These are phyloP conservation scores for Marasmarcha lunaedactyla DNA, from an alignment of 2,888 invertebrate genomes.

Conservation along the genomic window DNA sequence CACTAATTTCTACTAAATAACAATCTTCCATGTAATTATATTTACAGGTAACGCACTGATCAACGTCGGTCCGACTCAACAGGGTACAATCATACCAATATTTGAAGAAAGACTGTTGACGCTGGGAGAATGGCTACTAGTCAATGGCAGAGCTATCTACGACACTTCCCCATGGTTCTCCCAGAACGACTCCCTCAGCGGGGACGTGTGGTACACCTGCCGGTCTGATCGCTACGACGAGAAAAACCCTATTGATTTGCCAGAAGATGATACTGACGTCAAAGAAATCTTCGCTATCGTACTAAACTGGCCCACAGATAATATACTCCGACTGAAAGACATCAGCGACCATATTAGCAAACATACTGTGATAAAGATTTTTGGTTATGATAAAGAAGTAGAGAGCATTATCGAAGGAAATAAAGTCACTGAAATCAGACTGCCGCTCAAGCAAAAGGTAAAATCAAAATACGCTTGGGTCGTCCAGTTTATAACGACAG, in stretches of 20 bases:
- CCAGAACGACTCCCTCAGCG: slow-evolving; percentile 83
- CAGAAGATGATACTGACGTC: slow-evolving; percentile 22
- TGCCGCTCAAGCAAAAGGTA: no score
- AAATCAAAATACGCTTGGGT: no score
- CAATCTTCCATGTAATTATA: background rate
- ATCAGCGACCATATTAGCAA: slow-evolving; percentile 25
- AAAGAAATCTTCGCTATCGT: slow-evolving; percentile 75
- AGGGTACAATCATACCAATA: slow-evolving; percentile 87
- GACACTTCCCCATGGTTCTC: slow-evolving; percentile 79
- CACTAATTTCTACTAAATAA: no score
- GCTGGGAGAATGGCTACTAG: slow-evolving; percentile 83
- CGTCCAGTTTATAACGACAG: no score
- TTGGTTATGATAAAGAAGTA: no score
- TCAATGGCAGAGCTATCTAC: slow-evolving; percentile 93
- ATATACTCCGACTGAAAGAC: slow-evolving; percentile 42
- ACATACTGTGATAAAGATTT: no score
- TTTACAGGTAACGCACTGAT: slow-evolving; percentile 78
- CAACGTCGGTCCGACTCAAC: slow-evolving; percentile 91
- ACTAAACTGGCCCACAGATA: slow-evolving; percentile 76
- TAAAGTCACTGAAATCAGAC: no score
- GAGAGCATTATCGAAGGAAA: no score
- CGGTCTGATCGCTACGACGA: slow-evolving; percentile 24
- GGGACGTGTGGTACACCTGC: slow-evolving; percentile 81
- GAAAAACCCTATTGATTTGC: slow-evolving; percentile 5
- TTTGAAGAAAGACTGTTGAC: slow-evolving; percentile 85